Base-by-base conservation (phyloP, 2,113 vertebrate species). In the Corythornis vintsioides region DNA sequence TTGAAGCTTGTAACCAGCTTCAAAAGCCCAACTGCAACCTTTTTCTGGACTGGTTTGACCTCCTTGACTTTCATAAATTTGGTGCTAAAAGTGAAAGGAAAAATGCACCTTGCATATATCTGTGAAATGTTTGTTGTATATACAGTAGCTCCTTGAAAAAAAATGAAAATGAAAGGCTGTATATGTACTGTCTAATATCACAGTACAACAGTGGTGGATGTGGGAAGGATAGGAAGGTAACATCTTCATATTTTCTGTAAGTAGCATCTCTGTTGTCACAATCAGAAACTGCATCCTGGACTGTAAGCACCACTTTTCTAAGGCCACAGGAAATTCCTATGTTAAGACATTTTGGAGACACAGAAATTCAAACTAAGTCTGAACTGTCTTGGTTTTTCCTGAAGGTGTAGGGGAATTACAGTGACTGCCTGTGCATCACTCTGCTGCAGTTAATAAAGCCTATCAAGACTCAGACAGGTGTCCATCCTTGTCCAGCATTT, bases 101-200 rank as follows among this genome's bases (percentile, higher is more conserved):
- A 69, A 1, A 6, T 11, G 11, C 4, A 43, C 13, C 42, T 78
- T 50, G n/a, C 3, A 1, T n/a, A 2, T 63, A 21, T 35, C 24
- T 80, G 21, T 76, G 24, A 89, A 79, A 17, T 57, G 8, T 69
- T 91, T 75, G 29, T 29, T 88, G 82, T 65, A 57, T 56, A 69
- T 59, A 29, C n/a, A 56, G 29, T 4, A 74, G 28, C 25, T 63
- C 31, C n/a, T 50, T 76, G 57, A 88, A 57, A 8, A 73, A 42
- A 77, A 83, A 79, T 24, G 29, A 57, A 79, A 89, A 82, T 1
- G 3, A 77, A 20, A 7, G 17, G 14, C 4, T 8, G 19, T 5
- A 21, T 4, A 1, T 74, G 11, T 35, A 18, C 8, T 55, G 29
- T 38, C 61, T 61, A 13, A 16, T 91, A 25, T 35, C 12, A 24